Evolutionary conservation across 2,113 vertebrate species (phyloP).

Genomic region (Mastomys natalensis): DNA sequence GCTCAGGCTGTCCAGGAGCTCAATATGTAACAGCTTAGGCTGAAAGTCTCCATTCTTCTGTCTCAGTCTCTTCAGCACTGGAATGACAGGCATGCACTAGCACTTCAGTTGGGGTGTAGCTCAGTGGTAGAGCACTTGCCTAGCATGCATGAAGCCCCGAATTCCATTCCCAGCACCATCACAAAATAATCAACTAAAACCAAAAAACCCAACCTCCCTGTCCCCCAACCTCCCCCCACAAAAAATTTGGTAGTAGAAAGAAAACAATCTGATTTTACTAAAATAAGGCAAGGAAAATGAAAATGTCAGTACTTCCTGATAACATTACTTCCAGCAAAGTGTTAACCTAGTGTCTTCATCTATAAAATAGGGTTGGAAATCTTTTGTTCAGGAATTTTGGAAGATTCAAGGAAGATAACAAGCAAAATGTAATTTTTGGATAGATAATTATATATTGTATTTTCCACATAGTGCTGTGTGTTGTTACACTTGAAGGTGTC

Average conservation of each 20-base stretch:
- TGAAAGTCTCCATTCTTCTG: neutral
- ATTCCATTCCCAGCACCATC: neutral
- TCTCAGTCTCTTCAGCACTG: neutral
- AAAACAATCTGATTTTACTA: slow-evolving; percentile 20
- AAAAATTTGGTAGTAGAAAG: neutral
- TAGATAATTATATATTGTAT: neutral
- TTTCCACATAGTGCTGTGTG: neutral
- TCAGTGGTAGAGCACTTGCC: neutral
- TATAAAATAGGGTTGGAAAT: slow-evolving; percentile 31
- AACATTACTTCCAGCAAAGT: neutral
- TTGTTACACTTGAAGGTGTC: neutral
- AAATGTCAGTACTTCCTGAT: neutral
- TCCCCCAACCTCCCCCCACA: neutral
- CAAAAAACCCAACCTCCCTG: neutral
- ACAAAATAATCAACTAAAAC: neutral
- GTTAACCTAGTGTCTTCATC: slow-evolving; percentile 6
- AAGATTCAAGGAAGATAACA: slow-evolving; percentile 3
- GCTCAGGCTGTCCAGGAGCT: neutral
- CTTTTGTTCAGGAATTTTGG: neutral
- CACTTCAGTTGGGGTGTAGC: neutral
- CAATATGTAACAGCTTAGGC: neutral
- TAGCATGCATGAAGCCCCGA: neutral
- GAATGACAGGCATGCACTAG: neutral
- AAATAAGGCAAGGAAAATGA: neutral
- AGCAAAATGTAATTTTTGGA: neutral